These are phyloP conservation scores for Drosophila albomicans DNA, from an alignment of 1,140 invertebrate genomes.

Conservation along the genomic window DNA sequence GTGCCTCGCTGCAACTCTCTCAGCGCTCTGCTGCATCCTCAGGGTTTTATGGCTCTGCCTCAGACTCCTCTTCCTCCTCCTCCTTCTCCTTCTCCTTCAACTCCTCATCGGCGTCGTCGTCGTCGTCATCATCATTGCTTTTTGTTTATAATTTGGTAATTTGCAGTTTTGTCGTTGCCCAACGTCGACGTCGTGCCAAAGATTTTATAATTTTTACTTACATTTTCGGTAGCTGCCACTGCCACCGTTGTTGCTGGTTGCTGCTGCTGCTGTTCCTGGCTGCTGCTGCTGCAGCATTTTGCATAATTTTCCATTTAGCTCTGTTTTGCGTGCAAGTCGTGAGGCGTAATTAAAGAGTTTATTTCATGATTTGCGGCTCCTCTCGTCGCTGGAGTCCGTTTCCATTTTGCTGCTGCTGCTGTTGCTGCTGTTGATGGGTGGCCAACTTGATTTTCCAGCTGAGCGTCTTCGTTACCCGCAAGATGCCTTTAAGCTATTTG, in stretches of 20 bases:
- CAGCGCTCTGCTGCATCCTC: conserved; percentile 32
- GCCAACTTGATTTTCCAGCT: conserved; percentile 79
- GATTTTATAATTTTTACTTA: conserved; percentile 80
- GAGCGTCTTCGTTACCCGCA: conserved; percentile 57
- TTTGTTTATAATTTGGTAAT: conserved; percentile 80
- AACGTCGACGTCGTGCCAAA: conserved; percentile 72
- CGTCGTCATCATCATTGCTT: conserved; percentile 46
- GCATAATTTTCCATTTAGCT: conserved; percentile 79
- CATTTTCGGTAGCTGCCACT: conserved; percentile 73
- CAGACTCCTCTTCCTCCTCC: conserved; percentile 1
- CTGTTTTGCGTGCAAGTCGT: conserved; percentile 74
- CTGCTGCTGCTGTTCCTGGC: conserved; percentile 27
- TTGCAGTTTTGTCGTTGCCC: conserved; percentile 78
- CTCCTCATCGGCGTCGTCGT: not conserved
- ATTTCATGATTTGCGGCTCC: conserved; percentile 79
- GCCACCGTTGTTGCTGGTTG: conserved; percentile 31
- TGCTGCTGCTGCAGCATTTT: conserved; percentile 66
- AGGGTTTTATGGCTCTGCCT: conserved; percentile 34
- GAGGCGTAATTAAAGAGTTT: conserved; percentile 82
- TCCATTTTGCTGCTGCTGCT: conserved; percentile 20
- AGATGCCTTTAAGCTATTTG: conserved; percentile 66
- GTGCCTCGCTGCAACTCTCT: conserved; percentile 22
- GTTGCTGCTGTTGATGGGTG: conserved; percentile 58
- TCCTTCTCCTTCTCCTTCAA: too few relatives aligned
- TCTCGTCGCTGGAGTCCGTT: conserved; percentile 25